Evolutionary conservation across 2,888 invertebrate genomes (phyloP), one percentile per base, ranked within the genome.

Genomic region (Ferdinandea cuprea): DNA sequence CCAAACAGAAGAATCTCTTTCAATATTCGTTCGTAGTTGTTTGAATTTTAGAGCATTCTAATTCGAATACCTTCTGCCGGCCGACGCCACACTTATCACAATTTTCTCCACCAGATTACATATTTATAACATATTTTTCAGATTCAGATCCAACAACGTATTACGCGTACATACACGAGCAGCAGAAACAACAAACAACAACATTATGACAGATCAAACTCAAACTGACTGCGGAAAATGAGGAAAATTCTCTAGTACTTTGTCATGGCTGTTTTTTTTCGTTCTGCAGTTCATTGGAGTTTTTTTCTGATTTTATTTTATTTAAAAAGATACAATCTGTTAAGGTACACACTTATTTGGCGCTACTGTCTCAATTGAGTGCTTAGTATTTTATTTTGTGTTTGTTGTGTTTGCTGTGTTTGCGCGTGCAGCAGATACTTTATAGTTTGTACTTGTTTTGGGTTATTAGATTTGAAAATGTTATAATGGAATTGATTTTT

Each of bases 171-270:
- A 2, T 21, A 37, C 30, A 44, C 21, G 13, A 50, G 50, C 40
- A 42, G 21, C 42, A 25, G 13, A 6, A 66, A 48, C 25, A 30
- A 32, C 15, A n/a, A 50, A 13, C 32, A 32, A 37, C 37, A 73
- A 46, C 35, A 35, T 28, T 19, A 28, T 28, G 63, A 42, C 56
- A 66, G 59, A 56, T 59, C 25, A 65, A 74, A 17, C 48, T 5
- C 32, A 66, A 74, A 44, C 15, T 44, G 58, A 54, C 44, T 52
- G 52, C 46, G 59, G 68, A 59, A 76, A 76, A 61, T 68, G 68
- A 76, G 37, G 35, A 37, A 76, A 68, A 68, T 76, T 68, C 59
- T 76, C 76, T 28, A 44, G 52, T 68, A 59, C 52, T 68, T 76
- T 76, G 59, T 61, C 52, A 68, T 68, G 68, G 37, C 19, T 59